Base-by-base conservation (phyloP, 1,140 invertebrate species). In the Calliphora vicina region DNA sequence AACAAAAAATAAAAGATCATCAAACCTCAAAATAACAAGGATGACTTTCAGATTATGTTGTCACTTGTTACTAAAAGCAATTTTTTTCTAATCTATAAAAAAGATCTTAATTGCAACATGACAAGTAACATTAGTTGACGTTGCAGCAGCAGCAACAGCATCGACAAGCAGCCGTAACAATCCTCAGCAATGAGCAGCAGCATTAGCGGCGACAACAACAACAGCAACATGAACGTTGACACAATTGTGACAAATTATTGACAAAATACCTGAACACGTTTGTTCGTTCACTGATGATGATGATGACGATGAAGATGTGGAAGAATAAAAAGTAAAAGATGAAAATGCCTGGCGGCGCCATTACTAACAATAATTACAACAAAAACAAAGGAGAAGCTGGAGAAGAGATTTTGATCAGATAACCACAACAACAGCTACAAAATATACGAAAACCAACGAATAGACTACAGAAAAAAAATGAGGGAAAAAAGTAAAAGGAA, bases 211-310 rank as follows among this genome's bases (percentile, higher is more conserved):
- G 29, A 26, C n/a, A 74, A 61, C 17, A 61, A 17, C 50, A 12
- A 6, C 50, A n/a, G 15, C 50, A 17, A 67, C 61, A 23, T 17
- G 17, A 50, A 67, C 29, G 83, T 86, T 87, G 86, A 85, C 84
- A 86, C 87, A 86, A 87, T 87, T 87, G 88, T 89, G 88, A 89
- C 88, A 89, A 89, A 89, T 89, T 89, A 89, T 89, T 87, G 83
- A 83, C 83, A 83, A 83, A 83, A 83, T 83, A 73, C 76, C 26
- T 9, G 74, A 43, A 45, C 74, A 74, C 67, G 25, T 72, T 57
- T 6, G n/a, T 57, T n/a, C n/a, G n/a, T n/a, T n/a, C n/a, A n/a
- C n/a, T n/a, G n/a, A n/a, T n/a, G n/a, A n/a, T n/a, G n/a, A n/a
- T 57, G 15, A 17, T 57, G n/a, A 17, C 0, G 15, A 17, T 57